Percentiles rank a stretch among this genome's conserved stretches.
Evolutionary conservation across 1,140 invertebrate species (phyloP).

Genomic region (Diabrotica undecimpunctata): DNA sequence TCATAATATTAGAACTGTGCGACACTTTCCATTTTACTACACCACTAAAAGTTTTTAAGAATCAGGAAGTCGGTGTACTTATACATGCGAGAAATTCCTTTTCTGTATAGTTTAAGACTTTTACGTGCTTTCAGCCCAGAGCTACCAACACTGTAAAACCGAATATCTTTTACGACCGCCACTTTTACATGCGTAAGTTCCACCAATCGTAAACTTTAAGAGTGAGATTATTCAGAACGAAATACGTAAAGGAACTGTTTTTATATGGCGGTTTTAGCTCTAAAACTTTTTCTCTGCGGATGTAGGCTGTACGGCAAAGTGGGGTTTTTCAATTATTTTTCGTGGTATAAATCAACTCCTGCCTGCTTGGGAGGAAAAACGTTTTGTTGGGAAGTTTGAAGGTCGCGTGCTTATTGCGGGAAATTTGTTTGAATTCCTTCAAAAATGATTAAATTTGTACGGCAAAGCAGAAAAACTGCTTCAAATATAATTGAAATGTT

Average conservation of each 20-base stretch:
- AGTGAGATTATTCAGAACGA: constrained; percentile 7
- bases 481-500: too few species aligned
- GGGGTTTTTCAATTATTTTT: too few species aligned
- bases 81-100: neutral
- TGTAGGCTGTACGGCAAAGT: too few species aligned
- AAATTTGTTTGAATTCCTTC: too few species aligned
- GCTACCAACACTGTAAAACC: constrained; percentile 1
- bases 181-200: neutral
- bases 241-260: neutral
- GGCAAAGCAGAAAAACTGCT: too few species aligned
- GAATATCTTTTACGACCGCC: constrained; percentile 7
- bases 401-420: too few species aligned
- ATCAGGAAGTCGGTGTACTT: neutral
- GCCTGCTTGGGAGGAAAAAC: too few species aligned
- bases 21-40: neutral
- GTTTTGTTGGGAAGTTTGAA: too few species aligned
- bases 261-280: neutral
- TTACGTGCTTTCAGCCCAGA: neutral
- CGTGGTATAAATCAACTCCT: too few species aligned
- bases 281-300: too few species aligned
- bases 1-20: too few species aligned
- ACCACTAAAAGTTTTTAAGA: neutral
- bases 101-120: constrained; percentile 5
- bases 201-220: neutral
- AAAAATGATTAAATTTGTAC: too few species aligned